Evolutionary conservation across 2,888 invertebrate genomes (phyloP).

Genomic region (Acronicta alni): DNA sequence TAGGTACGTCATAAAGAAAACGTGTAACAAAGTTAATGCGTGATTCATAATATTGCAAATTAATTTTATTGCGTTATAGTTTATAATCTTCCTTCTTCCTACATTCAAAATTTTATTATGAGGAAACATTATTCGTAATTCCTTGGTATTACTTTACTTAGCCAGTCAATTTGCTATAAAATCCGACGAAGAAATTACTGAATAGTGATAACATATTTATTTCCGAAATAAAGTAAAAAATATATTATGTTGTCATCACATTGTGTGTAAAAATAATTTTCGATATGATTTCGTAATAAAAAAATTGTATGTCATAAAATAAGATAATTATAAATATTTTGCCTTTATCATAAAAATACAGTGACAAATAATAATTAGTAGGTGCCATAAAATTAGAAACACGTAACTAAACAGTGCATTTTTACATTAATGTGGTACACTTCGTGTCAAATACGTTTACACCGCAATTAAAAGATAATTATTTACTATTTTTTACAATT

Average conservation of each 20-base stretch:
- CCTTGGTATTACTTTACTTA: slow-evolving; percentile 7
- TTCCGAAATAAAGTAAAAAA: not conserved
- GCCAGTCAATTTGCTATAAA: slow-evolving; percentile 7
- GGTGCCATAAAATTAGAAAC: slow-evolving; percentile 46
- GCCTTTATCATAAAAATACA: slow-evolving; percentile 24
- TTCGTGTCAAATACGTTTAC: slow-evolving; percentile 58
- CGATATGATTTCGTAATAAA: not conserved
- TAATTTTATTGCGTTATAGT: not conserved
- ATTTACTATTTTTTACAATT: slow-evolving; percentile 50
- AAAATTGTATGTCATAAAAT: slow-evolving; percentile 26
- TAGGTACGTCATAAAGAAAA: not conserved
- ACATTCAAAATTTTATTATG: not conserved
- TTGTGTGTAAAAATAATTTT: not conserved
- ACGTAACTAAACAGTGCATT: slow-evolving; percentile 51
- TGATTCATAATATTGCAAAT: not conserved
- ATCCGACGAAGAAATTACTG: not conserved
- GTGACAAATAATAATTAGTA: slow-evolving; percentile 40
- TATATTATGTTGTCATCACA: no score
- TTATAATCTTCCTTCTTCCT: not conserved
- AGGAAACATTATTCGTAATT: not conserved
- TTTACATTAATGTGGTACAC: slow-evolving; percentile 54
- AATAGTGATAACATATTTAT: not conserved
- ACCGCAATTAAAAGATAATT: slow-evolving; percentile 32
- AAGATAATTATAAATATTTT: slow-evolving; percentile 22
- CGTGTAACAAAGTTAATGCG: not conserved